Percentiles rank a stretch among this genome's conserved stretches.
Conservation (phyloP, 2,888 invertebrate genomes). For the Euclidia mi region DNA sequence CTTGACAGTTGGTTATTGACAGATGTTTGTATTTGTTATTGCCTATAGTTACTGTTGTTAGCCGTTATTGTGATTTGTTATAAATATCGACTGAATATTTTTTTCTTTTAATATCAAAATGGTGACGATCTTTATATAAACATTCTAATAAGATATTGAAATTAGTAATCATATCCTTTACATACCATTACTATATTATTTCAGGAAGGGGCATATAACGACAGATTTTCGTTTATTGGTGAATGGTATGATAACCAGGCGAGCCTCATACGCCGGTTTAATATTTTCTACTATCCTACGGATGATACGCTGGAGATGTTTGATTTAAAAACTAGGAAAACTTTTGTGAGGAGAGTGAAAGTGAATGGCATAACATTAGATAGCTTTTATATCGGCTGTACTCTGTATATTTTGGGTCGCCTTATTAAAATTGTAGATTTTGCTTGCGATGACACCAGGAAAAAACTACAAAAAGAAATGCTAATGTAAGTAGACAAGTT, state of each 20-base stretch:
- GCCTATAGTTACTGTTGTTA: too few relatives aligned
- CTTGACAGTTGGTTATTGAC: too few relatives aligned
- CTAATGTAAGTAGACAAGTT: conserved; percentile 89
- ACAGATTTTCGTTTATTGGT: conserved; percentile 91
- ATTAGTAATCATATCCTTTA: too few relatives aligned
- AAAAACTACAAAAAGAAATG: conserved; percentile 90
- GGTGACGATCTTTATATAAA: too few relatives aligned
- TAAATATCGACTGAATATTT: too few relatives aligned
- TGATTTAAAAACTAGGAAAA: conserved; percentile 91
- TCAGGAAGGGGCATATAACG: conserved; percentile 86
- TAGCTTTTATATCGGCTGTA: conserved; percentile 93
- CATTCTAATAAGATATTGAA: too few relatives aligned
- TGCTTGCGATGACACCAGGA: conserved; percentile 92
- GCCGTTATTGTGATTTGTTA: too few relatives aligned
- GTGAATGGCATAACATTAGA: conserved; percentile 91
- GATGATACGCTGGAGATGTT: conserved; percentile 96
- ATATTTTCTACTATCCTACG: conserved; percentile 93
- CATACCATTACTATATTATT: conserved; percentile 36
- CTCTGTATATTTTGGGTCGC: conserved; percentile 93
- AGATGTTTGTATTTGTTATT: too few relatives aligned
- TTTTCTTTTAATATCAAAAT: too few relatives aligned
- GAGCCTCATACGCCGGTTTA: conserved; percentile 93
- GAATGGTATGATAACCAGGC: conserved; percentile 97
- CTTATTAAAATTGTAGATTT: conserved; percentile 93
- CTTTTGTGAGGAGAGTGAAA: conserved; percentile 92